These are phyloP conservation scores for Anolis apletophallus DNA, from an alignment of 2,797 vertebrate genomes.

Conservation along the genomic window DNA sequence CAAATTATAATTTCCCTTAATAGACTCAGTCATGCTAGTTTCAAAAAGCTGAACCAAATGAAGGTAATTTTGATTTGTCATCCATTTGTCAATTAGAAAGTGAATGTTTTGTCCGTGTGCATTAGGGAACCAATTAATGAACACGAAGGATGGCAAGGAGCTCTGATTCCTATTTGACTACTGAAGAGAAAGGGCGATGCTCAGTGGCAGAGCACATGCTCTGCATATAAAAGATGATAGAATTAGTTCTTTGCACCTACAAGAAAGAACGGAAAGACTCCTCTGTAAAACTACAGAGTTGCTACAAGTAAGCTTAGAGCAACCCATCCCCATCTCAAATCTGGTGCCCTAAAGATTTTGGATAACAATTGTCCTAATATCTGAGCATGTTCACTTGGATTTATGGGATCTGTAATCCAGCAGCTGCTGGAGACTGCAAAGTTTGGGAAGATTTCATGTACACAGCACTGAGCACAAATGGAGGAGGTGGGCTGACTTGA, in stretches of 20 bases:
- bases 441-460: not conserved
- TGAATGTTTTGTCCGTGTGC: not conserved
- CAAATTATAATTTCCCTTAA: slow-evolving; percentile 27
- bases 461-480: not conserved
- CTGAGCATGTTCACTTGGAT: not conserved
- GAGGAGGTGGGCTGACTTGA: not conserved
- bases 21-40: not conserved
- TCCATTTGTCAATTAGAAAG: slow-evolving; percentile 6
- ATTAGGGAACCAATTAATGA: slow-evolving; percentile 18
- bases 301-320: not conserved
- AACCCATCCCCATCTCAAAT: not conserved
- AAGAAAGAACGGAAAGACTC: not conserved
- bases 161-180: not conserved
- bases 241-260: not conserved
- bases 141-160: slow-evolving; percentile 7
- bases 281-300: not conserved
- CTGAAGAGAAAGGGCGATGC: not conserved
- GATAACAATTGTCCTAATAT: not conserved
- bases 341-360: not conserved
- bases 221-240: not conserved
- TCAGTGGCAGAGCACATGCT: not conserved
- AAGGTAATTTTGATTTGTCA: slow-evolving; percentile 6
- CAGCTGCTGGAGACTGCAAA: not conserved
- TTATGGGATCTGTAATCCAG: not conserved
- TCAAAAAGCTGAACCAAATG: slow-evolving; percentile 8